Evolutionary conservation across 2,888 invertebrate species (phyloP).

Genomic region (Tuta absoluta): DNA sequence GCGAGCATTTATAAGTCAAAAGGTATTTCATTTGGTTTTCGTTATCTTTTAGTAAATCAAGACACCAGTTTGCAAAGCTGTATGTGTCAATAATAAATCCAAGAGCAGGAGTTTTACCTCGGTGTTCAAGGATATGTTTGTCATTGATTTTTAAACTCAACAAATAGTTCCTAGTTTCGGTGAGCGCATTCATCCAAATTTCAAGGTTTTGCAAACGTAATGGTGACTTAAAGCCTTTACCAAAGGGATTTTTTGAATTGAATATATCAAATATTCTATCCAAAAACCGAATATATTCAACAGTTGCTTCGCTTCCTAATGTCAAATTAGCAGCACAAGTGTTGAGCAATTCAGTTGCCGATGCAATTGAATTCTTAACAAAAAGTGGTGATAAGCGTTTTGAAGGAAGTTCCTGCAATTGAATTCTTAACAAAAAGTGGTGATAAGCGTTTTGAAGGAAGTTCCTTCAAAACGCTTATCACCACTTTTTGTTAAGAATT

Average conservation of each 20-base stretch:
- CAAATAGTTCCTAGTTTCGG: conserved; percentile 18
- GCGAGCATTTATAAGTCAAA: conserved; percentile 24
- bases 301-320: conserved; percentile 34
- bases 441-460: no score
- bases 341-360: conserved; percentile 34
- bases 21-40: conserved; percentile 12
- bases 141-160: conserved; percentile 20
- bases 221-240: conserved; percentile 32
- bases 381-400: conserved; percentile 24
- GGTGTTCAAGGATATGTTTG: conserved; percentile 13
- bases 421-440: no score
- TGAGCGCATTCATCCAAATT: conserved; percentile 19
- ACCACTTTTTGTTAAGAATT: conserved; percentile 27
- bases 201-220: conserved; percentile 24
- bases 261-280: conserved; percentile 32
- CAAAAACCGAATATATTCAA: conserved; percentile 29
- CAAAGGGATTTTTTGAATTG: conserved; percentile 31
- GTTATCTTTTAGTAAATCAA: conserved; percentile 18
- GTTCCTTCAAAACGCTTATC: conserved; percentile 28
- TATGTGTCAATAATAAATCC: conserved; percentile 24
- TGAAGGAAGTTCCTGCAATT: no score
- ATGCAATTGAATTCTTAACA: conserved; percentile 32
- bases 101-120: conserved; percentile 21
- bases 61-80: conserved; percentile 19
- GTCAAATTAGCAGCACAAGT: conserved; percentile 32